These are phyloP conservation scores for Sinella curviseta DNA, from an alignment of 1,140 invertebrate genomes.

Conservation along the genomic window DNA sequence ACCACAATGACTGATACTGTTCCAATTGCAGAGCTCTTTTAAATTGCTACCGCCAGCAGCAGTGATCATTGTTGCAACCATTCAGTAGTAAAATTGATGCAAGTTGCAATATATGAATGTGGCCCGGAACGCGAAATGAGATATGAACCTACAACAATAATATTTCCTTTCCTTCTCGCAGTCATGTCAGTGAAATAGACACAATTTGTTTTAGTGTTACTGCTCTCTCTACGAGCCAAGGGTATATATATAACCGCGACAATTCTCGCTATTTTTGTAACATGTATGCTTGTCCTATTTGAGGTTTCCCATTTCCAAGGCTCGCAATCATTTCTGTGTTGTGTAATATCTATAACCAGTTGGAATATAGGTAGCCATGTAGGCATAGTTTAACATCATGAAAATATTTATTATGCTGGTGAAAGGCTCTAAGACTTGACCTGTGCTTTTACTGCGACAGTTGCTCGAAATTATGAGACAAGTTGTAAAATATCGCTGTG, in stretches of 20 bases:
- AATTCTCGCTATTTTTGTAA: background rate
- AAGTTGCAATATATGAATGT: background rate
- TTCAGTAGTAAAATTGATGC: background rate
- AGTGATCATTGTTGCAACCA: background rate
- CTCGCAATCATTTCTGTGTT: too few species aligned
- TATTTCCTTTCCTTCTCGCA: too few species aligned
- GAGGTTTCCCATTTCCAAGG: too few species aligned
- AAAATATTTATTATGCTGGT: background rate
- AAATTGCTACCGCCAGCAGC: too few species aligned
- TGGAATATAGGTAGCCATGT: too few species aligned
- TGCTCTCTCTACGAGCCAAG: background rate
- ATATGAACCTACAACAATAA: background rate
- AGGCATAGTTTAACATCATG: too few species aligned
- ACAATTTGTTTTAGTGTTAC: background rate
- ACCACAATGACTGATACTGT: too few species aligned
- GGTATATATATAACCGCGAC: background rate
- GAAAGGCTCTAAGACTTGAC: background rate
- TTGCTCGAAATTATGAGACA: slow-evolving; percentile 14
- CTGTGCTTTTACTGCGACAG: background rate
- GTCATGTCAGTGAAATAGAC: too few species aligned
- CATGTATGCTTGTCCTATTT: background rate
- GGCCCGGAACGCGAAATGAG: background rate
- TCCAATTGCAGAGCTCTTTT: too few species aligned
- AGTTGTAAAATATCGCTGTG: background rate
- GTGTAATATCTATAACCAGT: too few species aligned